These are phyloP conservation scores for Platalea minor DNA, from an alignment of 2,797 vertebrate genomes.

Conservation along the genomic window DNA sequence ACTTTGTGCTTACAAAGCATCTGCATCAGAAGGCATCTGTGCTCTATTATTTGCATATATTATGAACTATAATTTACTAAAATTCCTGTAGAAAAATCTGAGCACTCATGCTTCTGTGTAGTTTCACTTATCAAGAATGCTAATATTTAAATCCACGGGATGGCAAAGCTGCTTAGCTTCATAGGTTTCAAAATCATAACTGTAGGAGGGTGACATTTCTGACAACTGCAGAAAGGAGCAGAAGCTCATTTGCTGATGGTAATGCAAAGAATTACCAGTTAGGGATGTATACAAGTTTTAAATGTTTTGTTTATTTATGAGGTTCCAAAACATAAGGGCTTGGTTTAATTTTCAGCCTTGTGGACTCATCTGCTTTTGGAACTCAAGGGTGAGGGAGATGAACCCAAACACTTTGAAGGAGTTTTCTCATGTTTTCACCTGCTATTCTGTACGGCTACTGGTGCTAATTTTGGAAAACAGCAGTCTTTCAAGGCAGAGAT, in stretches of 20 bases:
- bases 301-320: neutral
- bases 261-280: neutral
- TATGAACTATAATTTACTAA: slow-evolving; percentile 18
- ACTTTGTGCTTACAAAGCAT: slow-evolving; percentile 40
- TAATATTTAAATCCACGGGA: slow-evolving; percentile 15
- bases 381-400: neutral
- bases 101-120: neutral
- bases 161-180: slow-evolving; percentile 51
- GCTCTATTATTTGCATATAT: slow-evolving; percentile 7
- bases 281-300: neutral
- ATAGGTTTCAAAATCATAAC: neutral
- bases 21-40: slow-evolving; percentile 16
- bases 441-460: neutral
- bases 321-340: neutral
- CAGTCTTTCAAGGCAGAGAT: neutral
- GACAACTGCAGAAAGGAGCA: neutral
- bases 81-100: neutral
- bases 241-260: neutral
- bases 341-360: neutral
- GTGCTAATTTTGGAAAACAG: neutral
- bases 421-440: neutral
- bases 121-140: neutral
- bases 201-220: slow-evolving; percentile 8
- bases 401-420: neutral
- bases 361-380: neutral